Evolutionary conservation across 2,113 vertebrate species (phyloP).

Genomic region (Probosciger aterrimus): DNA sequence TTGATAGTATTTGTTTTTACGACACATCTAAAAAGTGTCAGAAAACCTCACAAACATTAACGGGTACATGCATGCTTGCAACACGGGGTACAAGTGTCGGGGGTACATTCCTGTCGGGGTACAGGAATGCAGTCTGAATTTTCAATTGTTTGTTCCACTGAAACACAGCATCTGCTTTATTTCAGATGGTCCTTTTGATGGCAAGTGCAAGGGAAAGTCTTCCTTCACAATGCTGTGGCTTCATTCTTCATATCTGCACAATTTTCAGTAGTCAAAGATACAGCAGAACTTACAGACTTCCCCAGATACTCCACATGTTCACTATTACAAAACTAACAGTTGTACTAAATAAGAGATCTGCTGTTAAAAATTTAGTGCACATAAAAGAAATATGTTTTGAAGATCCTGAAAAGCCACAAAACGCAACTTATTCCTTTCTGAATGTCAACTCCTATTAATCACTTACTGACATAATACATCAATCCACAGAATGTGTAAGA

Average conservation of each 20-base stretch:
- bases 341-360: not conserved
- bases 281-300: not conserved
- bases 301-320: fast-evolving
- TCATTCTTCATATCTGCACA: not conserved
- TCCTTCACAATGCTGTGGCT: not conserved
- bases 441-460: not conserved
- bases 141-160: not conserved
- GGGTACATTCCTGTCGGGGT: no score
- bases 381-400: not conserved
- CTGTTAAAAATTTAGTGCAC: not conserved
- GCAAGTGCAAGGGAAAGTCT: not conserved
- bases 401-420: not conserved
- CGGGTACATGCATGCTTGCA: not conserved
- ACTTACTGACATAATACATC: not conserved
- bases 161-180: not conserved
- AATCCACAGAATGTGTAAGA: not conserved
- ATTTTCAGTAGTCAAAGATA: not conserved
- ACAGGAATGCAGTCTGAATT: not conserved
- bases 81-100: no score
- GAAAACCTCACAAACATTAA: not conserved
- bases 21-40: not conserved
- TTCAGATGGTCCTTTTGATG: not conserved
- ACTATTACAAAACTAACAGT: not conserved
- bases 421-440: not conserved
- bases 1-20: not conserved